A percentile compares a stretch with the other conserved stretches of the same genome.
Evolutionary conservation across 2,888 invertebrate genomes (phyloP).

Genomic region (Andrena dorsata): DNA sequence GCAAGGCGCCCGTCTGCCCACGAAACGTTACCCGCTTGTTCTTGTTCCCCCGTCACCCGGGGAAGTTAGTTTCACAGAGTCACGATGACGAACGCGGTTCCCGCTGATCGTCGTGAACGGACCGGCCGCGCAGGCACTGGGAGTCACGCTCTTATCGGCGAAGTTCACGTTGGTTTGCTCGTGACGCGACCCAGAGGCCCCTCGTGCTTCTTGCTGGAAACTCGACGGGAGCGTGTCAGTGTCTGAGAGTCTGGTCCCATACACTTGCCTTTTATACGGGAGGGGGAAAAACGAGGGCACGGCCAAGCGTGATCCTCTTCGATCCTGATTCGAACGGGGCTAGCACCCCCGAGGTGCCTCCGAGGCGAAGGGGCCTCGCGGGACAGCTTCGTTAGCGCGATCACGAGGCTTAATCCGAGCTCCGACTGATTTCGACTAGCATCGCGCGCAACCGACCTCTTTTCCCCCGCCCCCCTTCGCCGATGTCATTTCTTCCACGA

Average conservation of each 20-base stretch:
- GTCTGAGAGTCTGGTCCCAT: too few species aligned
- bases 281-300: background rate
- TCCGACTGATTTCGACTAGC: slow-evolving; percentile 59
- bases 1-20: slow-evolving; percentile 8
- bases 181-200: background rate
- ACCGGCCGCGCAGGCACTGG: background rate
- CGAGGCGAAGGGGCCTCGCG: background rate
- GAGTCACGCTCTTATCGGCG: slow-evolving; percentile 24
- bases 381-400: slow-evolving; percentile 56
- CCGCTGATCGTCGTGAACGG: slow-evolving; percentile 15
- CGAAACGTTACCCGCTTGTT: slow-evolving; percentile 4
- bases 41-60: background rate
- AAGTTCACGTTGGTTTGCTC: slow-evolving; percentile 5
- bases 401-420: slow-evolving; percentile 60
- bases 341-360: background rate
- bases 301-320: background rate
- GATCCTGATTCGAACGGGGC: background rate
- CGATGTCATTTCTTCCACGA: slow-evolving; percentile 65
- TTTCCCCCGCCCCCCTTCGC: slow-evolving; percentile 7
- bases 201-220: background rate
- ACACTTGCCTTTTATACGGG: too few species aligned
- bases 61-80: slow-evolving; percentile 23
- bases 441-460: slow-evolving; percentile 41
- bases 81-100: slow-evolving; percentile 30
- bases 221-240: background rate